Base-by-base conservation (phyloP, 2,888 invertebrate species). In the Drosophila vallismaia region DNA sequence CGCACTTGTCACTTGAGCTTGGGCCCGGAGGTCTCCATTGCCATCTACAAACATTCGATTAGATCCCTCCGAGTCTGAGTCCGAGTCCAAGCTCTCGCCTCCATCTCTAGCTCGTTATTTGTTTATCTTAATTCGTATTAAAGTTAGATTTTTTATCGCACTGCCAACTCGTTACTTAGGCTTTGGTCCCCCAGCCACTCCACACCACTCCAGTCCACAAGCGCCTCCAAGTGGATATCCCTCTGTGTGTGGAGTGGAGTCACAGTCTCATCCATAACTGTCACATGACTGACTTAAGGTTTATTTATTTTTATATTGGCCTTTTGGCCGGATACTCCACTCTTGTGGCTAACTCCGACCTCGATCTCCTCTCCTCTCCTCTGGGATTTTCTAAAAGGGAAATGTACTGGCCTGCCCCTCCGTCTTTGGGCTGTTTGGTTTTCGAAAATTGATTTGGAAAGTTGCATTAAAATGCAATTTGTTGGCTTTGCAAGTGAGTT, bases 381-480 rank as follows among this genome's bases (percentile, higher is more conserved):
- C 52, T 45, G 28, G 19, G 36, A 10, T 36, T 36, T 36, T 12
- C 36, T 67, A 53, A 33, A 73, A 74, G 68, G 74, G 74, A 60
- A 72, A 60, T 53, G 48, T 33, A 6, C 28, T 19, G 31, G 31
- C 31, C 74, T 44, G 45, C 50, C n/a, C 40, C 28, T 14, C 44
- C 19, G 55, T 42, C 51, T 56, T 44, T 38, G 40, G 12, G 19
- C 24, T 36, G 55, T 50, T 63, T 51, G 70, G 45, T 48, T 63
- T 71, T 28, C 4, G 52, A 52, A 72, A 87, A 87, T 82, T 81
- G 88, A 87, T 87, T 83, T 87, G 68, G 88, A 83, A 87, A 87
- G 86, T 82, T 85, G 76, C 86, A 87, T 83, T 85, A 85, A 83
- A 83, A 87, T 87, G 86, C 88, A 83, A 83, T 87, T 82, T 85